A percentile compares a stretch with the other conserved stretches of the same genome.
These are phyloP conservation scores for Miltochrista miniata DNA, from an alignment of 2,888 invertebrate genomes.

Conservation along the genomic window DNA sequence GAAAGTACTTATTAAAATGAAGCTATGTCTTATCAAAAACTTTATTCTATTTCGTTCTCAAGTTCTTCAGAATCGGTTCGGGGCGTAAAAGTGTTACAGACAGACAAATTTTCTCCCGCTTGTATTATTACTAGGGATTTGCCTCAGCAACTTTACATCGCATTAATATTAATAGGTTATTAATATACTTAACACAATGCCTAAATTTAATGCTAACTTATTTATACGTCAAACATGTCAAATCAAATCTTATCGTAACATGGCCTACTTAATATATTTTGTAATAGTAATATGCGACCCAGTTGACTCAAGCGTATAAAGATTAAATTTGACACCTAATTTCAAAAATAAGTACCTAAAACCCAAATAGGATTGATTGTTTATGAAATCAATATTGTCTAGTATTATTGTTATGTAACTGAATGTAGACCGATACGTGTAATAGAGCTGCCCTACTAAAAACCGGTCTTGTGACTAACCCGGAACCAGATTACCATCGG, in stretches of 20 bases:
- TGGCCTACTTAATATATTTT: neutral
- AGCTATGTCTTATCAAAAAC: no score
- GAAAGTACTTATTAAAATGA: no score
- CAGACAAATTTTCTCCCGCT: no score
- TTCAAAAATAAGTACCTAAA: neutral
- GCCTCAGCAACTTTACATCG: no score
- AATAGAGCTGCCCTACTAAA: neutral
- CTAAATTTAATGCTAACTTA: no score
- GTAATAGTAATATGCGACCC: neutral
- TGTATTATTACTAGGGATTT: no score
- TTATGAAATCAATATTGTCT: neutral
- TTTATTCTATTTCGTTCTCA: no score
- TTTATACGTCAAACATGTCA: neutral
- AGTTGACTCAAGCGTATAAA: neutral
- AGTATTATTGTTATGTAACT: neutral
- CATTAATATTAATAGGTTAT: no score
- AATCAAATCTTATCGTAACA: neutral
- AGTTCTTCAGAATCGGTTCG: no score
- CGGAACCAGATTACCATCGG: neutral
- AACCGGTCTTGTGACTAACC: neutral
- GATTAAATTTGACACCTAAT: neutral
- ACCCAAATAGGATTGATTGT: neutral
- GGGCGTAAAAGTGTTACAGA: no score
- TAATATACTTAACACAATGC: no score
- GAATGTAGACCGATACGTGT: neutral